These are phyloP conservation scores for Lithobates pipiens DNA, from an alignment of 2,797 vertebrate species.

Conservation along the genomic window DNA sequence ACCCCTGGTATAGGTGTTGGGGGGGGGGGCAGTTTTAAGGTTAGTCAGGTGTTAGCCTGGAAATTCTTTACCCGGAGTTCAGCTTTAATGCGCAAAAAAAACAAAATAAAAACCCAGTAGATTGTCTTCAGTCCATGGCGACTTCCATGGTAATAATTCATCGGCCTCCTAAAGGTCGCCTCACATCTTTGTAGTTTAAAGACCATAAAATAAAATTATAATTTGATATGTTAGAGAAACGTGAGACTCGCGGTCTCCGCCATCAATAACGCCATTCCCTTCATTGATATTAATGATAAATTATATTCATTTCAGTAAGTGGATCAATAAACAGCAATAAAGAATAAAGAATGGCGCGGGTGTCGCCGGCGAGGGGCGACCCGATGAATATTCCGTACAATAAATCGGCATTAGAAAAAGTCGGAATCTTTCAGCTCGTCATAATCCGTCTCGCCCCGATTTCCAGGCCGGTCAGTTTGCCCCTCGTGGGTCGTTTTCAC, in stretches of 20 bases:
- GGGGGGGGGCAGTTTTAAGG: no score
- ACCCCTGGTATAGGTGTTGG: no score
- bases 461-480: background rate
- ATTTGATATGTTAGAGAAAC: background rate
- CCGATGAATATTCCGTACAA: conserved; percentile 4
- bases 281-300: conserved; percentile 23
- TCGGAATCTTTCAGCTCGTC: background rate
- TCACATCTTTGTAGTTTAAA: background rate
- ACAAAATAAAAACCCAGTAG: no score
- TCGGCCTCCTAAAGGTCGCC: background rate
- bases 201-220: background rate
- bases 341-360: background rate
- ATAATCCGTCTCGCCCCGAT: background rate
- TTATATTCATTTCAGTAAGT: conserved; percentile 16
- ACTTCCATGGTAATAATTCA: background rate
- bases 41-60: no score
- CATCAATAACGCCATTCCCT: no score
- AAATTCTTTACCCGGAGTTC: no score
- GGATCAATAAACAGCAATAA: conserved; percentile 6
- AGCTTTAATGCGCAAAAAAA: no score
- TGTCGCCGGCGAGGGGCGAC: background rate
- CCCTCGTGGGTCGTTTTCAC: no score
- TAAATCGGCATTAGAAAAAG: conserved; percentile 20
- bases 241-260: background rate
- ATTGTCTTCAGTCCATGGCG: no score